Evolutionary conservation across 2,888 invertebrate genomes (phyloP).

Genomic region (Drosophila lutescens): DNA sequence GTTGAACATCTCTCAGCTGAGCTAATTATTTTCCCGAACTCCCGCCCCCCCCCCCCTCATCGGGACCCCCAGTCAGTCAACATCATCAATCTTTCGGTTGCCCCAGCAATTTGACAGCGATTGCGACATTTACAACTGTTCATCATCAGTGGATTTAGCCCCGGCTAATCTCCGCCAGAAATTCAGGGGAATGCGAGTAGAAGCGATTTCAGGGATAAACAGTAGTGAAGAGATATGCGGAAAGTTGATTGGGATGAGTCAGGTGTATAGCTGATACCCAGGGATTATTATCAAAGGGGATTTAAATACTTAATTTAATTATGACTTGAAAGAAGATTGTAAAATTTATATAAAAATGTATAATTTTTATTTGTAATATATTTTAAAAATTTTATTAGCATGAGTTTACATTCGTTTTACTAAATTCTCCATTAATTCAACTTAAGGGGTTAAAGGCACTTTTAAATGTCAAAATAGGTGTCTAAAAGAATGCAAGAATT

Average conservation of each 20-base stretch:
- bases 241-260: not conserved
- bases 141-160: conserved; percentile 42
- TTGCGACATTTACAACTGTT: conserved; percentile 77
- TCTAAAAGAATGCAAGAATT: too few species aligned
- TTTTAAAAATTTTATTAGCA: too few species aligned
- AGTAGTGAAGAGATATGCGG: not conserved
- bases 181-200: not conserved
- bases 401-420: too few species aligned
- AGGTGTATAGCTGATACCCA: not conserved
- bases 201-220: conserved; percentile 5
- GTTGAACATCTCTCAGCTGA: conserved; percentile 34
- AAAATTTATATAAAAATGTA: too few species aligned
- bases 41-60: not conserved
- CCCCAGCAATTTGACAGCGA: conserved; percentile 70
- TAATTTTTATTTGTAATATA: too few species aligned
- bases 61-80: conserved; percentile 37
- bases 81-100: conserved; percentile 66
- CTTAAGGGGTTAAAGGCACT: too few species aligned
- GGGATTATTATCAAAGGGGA: not conserved
- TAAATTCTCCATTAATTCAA: too few species aligned
- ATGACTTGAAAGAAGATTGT: too few species aligned
- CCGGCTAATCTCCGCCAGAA: conserved; percentile 41
- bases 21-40: conserved; percentile 39
- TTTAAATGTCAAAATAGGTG: too few species aligned
- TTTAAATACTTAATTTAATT: not conserved